Evolutionary conservation across 23 tunicate genomes (phyloP), one percentile per base, ranked within the genome.

Genomic region (Diplosoma virens): DNA sequence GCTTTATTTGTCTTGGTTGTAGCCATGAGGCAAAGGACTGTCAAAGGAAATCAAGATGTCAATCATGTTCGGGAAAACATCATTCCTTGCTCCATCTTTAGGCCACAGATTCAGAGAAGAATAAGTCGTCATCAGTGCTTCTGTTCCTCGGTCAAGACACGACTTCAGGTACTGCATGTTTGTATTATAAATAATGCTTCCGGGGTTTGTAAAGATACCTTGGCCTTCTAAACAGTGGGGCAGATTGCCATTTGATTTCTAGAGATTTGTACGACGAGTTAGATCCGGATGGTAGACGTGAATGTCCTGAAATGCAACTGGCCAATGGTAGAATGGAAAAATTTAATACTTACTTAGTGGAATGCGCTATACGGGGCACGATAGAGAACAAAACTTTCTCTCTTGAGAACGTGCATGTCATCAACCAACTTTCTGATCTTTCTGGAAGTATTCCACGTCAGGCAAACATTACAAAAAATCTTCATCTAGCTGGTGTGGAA

Each of bases 121-220:
- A n/a, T n/a, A n/a, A n/a, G n/a, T n/a, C n/a, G n/a, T n/a, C n/a
- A n/a, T n/a, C n/a, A n/a, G n/a, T n/a, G n/a, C n/a, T n/a, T n/a
- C n/a, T n/a, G n/a, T n/a, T n/a, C n/a, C n/a, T n/a, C n/a, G n/a
- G n/a, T n/a, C n/a, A n/a, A n/a, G n/a, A 61, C 69, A 5, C 34
- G 69, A 9, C 69, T 61, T 61, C 69, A 61, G 69, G 69, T 61
- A 61, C 6, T 61, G 7, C 35, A 34, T 29, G 69, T 61, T 7
- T 61, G 35, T 61, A 35, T 29, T 4, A 61, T 61, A 27, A 29
- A 61, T 61, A 61, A 61, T 29, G 69, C 4, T 27, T 5, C 69
- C 5, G 69, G 69, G 9, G 35, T 4, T 18, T 61, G 35, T 61
- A 29, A 4, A 29, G 35, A 28, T 9, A 61, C 69, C 6, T n/a